Evolutionary conservation across 2,113 vertebrate genomes (phyloP), one percentile per base, ranked within the genome.

Genomic region (Austrofundulus limnaeus): DNA sequence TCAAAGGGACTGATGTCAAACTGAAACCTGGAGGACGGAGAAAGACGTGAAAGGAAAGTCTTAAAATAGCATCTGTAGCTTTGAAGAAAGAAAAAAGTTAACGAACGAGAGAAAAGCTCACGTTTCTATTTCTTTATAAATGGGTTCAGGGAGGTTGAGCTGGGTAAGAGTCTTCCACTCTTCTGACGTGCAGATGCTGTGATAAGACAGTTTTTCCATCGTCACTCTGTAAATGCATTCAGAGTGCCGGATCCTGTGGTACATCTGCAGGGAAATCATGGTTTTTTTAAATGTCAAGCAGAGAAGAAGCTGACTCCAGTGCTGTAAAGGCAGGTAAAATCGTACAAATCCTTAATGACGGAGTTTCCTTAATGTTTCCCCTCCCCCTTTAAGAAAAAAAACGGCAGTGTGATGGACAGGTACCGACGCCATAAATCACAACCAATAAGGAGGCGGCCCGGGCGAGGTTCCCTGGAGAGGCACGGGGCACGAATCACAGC

Each of bases 171-270:
- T 94, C 85, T 96, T 95, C 94, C 94, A 98, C 85, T 99, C 97
- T 77, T 99, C 97, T 0, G 94, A 92, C 2, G 97, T 97, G 80
- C 97, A 99, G 77, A 98, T 94, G 88, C 95, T 99, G 75, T 99
- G 97, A 79, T 99, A 99, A 10, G 97, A 97, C 43, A 99, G 91
- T 71, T 99, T 99, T 82, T 99, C 97, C 96, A 99, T 96, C 0
- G 97, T 99, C 54, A 99, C 97, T 72, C 97, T 94, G 86, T 98
- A 99, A 86, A 99, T 99, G 89, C 96, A 99, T 90, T 99, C 97
- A 11, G 97, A 99, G 87, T 99, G 97, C 59, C 95, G 95, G 77
- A 98, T 98, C 85, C 95, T 90, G 81, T 99, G 97, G 83, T 98
- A 99, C 96, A 99, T 98, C 97, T 98, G 72, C 14, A 75, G n/a